These are phyloP conservation scores for Chrosomus eos DNA, from an alignment of 2,797 vertebrate species.

Conservation along the genomic window DNA sequence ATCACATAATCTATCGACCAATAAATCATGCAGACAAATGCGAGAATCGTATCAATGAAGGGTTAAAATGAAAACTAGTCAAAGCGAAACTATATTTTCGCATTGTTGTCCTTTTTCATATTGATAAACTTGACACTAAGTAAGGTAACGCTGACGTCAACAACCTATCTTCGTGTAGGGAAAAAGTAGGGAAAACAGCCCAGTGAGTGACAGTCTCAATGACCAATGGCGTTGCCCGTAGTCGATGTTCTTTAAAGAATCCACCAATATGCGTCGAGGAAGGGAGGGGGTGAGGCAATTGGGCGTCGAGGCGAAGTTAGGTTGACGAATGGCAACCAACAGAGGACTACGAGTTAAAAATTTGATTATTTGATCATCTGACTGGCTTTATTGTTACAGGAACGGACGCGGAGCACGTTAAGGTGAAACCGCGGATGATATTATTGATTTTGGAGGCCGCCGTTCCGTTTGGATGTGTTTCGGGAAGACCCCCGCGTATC, in stretches of 20 bases:
- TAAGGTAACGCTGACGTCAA: constrained; percentile 68
- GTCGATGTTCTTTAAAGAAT: constrained; percentile 72
- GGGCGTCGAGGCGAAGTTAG: constrained; percentile 67
- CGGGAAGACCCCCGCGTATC: constrained; percentile 61
- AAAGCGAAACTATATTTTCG: constrained; percentile 10
- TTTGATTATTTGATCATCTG: constrained; percentile 69
- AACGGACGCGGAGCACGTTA: constrained; percentile 50
- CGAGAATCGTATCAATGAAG: background rate
- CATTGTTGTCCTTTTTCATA: constrained; percentile 39
- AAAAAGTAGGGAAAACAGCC: constrained; percentile 50
- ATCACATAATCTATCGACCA: background rate
- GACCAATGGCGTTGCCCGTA: constrained; percentile 69
- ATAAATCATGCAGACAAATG: background rate
- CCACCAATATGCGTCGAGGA: constrained; percentile 75
- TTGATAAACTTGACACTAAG: constrained; percentile 69
- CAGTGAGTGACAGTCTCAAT: constrained; percentile 65
- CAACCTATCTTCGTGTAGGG: constrained; percentile 76
- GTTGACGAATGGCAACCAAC: constrained; percentile 81
- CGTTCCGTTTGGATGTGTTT: constrained; percentile 45
- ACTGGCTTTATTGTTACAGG: constrained; percentile 56
- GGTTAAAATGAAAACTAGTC: background rate
- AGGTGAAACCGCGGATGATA: background rate
- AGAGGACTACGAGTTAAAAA: constrained; percentile 84
- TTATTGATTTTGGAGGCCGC: constrained; percentile 20
- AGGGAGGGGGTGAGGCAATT: constrained; percentile 70